These are phyloP conservation scores for Archips xylosteana DNA, from an alignment of 2,888 invertebrate species.

Conservation along the genomic window DNA sequence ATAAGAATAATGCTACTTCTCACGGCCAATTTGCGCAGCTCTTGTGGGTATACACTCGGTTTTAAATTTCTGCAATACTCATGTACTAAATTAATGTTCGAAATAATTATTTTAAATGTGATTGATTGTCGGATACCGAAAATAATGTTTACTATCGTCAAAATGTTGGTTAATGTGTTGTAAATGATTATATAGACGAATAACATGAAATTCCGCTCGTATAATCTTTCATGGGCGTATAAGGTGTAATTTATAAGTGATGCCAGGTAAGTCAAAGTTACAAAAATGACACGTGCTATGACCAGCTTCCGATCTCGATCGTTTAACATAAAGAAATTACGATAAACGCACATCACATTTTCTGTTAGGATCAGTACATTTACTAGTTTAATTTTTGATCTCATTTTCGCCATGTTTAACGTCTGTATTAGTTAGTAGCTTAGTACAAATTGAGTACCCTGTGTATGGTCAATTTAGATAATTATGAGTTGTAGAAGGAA, in stretches of 20 bases:
- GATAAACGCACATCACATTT: constrained; percentile 1
- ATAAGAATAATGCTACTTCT: neutral
- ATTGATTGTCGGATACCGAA: neutral
- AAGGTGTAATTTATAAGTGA: neutral
- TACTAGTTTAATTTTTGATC: neutral
- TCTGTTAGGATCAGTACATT: neutral
- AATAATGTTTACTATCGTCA: neutral
- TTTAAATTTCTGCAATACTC: neutral
- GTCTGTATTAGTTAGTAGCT: neutral
- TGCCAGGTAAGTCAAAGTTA: neutral
- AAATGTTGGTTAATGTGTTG: neutral
- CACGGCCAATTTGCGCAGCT: neutral
- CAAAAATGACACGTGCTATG: neutral
- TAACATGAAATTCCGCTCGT: neutral
- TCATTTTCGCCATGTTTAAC: neutral
- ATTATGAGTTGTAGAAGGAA: neutral
- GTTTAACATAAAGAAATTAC: neutral
- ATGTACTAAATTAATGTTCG: neutral
- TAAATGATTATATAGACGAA: neutral
- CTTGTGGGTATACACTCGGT: neutral
- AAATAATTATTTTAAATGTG: neutral
- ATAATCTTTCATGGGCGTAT: neutral
- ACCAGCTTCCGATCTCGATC: neutral
- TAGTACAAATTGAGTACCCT: neutral
- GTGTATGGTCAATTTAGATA: neutral